Base-by-base conservation (phyloP, 2,888 invertebrate genomes). In the Epistrophella euchroma region DNA sequence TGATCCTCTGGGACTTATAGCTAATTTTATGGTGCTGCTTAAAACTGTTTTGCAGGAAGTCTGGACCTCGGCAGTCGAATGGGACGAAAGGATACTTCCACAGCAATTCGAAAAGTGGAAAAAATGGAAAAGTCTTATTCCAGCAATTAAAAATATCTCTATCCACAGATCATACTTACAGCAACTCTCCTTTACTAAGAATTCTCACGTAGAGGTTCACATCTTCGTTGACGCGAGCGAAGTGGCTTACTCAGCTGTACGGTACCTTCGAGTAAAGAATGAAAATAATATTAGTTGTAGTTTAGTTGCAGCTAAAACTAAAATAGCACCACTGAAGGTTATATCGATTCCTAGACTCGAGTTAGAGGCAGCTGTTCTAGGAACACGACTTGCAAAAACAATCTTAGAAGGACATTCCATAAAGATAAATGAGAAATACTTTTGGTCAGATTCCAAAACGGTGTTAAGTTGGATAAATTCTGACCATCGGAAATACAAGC, bases 11-110 rank as follows among this genome's bases (percentile, higher is more conserved):
- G 58, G 72, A 4, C 10, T 79, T 13, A 32, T 79, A 19, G 58
- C 79, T 1, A 66, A 73, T n/a, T 72, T 73, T 13, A 88, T 88
- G 2, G 68, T 89, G 1, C 37, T 86, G 13, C 81, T 88, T 17
- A 73, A 73, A 45, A 73, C 55, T n/a, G 2, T 58, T 19, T 13
- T 70, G n/a, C 68, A 60, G 13, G 70, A 77, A 11, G 55, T 77
- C 5, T 60, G 60, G 75, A 11, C 37, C 1, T 68, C 58, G 6
- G 43, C 28, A 10, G 43, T 76, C 10, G 50, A 68, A 0, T 76
- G 75, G 68, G 68, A 76, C 50, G 22, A 58, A 19, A 58, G 37
- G 13, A 60, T 60, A 7, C 60, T 60, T 1, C 40, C 60, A 22
- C 22, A 60, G 19, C 56, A 66, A 19, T 22, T 68, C 9, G 15